A percentile compares a stretch with the other conserved stretches of the same genome.
These are phyloP conservation scores for Wiebesia pumilae DNA, from an alignment of 1,140 invertebrate genomes.

Conservation along the genomic window DNA sequence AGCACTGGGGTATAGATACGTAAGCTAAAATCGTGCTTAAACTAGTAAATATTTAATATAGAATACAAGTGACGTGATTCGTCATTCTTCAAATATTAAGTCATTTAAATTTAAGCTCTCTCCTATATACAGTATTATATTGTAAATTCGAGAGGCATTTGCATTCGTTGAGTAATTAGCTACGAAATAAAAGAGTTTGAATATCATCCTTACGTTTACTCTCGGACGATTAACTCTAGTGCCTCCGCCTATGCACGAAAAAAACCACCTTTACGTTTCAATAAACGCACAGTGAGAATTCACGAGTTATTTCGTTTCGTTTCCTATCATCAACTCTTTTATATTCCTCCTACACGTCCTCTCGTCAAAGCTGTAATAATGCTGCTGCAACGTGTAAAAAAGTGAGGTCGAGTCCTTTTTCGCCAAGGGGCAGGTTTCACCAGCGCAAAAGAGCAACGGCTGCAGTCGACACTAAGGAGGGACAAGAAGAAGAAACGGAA, in stretches of 20 bases:
- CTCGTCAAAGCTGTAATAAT: constrained; percentile 58
- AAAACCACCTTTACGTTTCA: not conserved
- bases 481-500: constrained; percentile 30
- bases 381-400: constrained; percentile 58
- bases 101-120: too few species aligned
- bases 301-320: constrained; percentile 29
- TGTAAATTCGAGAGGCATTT: too few species aligned
- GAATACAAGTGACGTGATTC: too few species aligned
- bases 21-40: too few species aligned
- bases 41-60: too few species aligned
- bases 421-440: constrained; percentile 60
- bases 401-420: constrained; percentile 66
- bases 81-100: too few species aligned
- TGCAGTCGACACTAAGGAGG: constrained; percentile 20
- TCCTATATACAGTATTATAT: too few species aligned
- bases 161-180: too few species aligned
- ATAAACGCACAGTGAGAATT: constrained; percentile 17
- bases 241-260: not conserved
- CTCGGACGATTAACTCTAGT: not conserved
- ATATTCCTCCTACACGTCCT: not conserved
- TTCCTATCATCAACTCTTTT: not conserved
- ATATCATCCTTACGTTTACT: not conserved
- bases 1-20: too few species aligned
- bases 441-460: constrained; percentile 10
- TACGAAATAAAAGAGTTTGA: not conserved